Base-by-base conservation (phyloP, 2,113 vertebrate species). In the Hylia prasina region DNA sequence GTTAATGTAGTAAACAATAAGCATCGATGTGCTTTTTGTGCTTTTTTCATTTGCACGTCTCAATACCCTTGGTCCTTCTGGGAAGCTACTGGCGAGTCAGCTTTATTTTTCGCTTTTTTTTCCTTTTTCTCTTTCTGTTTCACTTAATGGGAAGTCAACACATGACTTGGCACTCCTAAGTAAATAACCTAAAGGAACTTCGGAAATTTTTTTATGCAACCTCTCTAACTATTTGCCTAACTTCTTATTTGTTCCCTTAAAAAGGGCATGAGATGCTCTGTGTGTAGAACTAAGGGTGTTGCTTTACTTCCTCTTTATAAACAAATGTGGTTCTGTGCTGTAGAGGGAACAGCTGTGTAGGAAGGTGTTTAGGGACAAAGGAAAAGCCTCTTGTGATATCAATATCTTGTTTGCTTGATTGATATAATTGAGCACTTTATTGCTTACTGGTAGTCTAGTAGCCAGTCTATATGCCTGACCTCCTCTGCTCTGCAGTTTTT, bases 141-240 rank as follows among this genome's bases (percentile, higher is more conserved):
- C 5, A 4, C 2, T 7, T 6, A 20, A 2, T 0, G 4, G 18
- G 15, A 58, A 51, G 30, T 82, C 15, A 24, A 2, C 7, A 13
- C 1, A 0, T 24, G 66, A 47, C 27, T 48, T 40, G 7, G 17
- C 15, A 25, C 8, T 25, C 7, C 22, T 33, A 18, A 70, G 23
- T 39, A 42, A 71, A n/a, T 2, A 3, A 57, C 22, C 11, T 83
- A 7, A 45, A 30, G 24, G 45, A 94, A 61, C 64, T 79, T 66
- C 0, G 25, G 57, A 54, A 85, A 27, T 22, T 45, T 40, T 2
- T 65, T 87, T 56, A 1, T 84, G 70, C 33, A 47, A 40, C 10
- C 19, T 64, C 15, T 58, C 9, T 40, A 33, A 39, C 35, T 24
- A 2, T 61, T 89, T 87, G 15, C 21, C 25, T 88, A 91, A 57